Evolutionary conservation across 1,140 invertebrate genomes (phyloP), one percentile per base, ranked within the genome.

Genomic region (Lutraria rhynchaena): DNA sequence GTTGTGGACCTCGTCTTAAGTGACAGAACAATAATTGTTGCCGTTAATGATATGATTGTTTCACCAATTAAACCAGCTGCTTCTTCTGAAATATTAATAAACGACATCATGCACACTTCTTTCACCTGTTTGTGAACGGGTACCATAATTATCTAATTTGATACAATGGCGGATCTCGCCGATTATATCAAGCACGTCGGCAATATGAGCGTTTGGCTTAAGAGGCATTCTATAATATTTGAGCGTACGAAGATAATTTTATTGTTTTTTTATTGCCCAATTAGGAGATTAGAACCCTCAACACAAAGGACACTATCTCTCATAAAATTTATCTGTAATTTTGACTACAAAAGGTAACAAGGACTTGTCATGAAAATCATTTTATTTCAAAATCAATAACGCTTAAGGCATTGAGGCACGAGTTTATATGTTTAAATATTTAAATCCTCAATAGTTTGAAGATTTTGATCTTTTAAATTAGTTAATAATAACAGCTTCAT

Each of bases 251-350:
- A 41, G 63, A 67, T 67, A 67, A 67, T 67, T 67, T 67, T 51
- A 67, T 49, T 51, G 37, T 41, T 17, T 31, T 31, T 67, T 67
- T 67, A 67, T 67, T 13, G 63, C 19, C 63, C n/a, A 67, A 67
- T 67, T 67, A 67, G 24, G 41, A 67, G 63, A 67, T 67, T 67
- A 67, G 22, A 49, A 41, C n/a, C 37, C 37, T 37, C 19, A 67
- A 41, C 35, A 67, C 63, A 67, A 67, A 67, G 63, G 63, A 41
- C 29, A 27, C 41, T 49, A 17, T 67, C 37, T 67, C 63, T 31
- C 63, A 67, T 67, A 46, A 67, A 67, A 46, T 15, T 67, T 67
- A 67, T 67, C 63, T 29, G 41, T 35, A 67, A 67, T 46, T 67
- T 51, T 49, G 41, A 49, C 24, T 46, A 67, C 63, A 67, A 67